Evolutionary conservation across 2,888 invertebrate genomes (phyloP), one percentile per base, ranked within the genome.

Genomic region (Trichopoda pennipes): DNA sequence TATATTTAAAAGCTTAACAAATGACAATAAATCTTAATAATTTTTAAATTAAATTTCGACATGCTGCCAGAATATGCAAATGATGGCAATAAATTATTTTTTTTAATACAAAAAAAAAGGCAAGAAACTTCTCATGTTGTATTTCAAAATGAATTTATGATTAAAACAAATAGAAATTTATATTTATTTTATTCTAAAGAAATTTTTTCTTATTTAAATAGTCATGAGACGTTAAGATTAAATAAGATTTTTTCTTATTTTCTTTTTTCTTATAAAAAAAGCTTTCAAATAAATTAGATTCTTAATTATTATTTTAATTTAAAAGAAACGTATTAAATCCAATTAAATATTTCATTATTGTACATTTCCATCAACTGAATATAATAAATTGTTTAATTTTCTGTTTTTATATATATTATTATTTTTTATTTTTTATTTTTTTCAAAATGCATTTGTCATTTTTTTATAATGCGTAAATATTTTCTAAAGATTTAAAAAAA

Each of bases 1-100:
- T 14, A 8, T 35, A 3, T 16, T 51, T 16, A 60, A 61, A 60
- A 51, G 28, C 17, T 23, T 32, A 23, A 51, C 66, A 76, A 51
- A 64, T 53, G 28, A 66, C 58, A 58, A 75, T 28, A 49, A 56
- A 47, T 38, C 23, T 28, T 28, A 68, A 60, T 42, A 9, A 58
- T 51, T 68, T 49, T 58, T 60, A 28, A n/a, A 66, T 17, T 35
- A 7, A 38, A 74, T 14, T 64, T 60, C 19, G 19, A 42, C 64
- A 58, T 28, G 23, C 23, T 42, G 53, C 3, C 19, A 23, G 38
- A n/a, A 16, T 47, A 17, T 42, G 47, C 35, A 49, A 66, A 49
- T 23, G 38, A 58, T 19, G 16, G 6, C 38, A 49, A 38, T 66
- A 38, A 75, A 23, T 58, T 51, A 51, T 75, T 64, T 7, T 64